Evolutionary conservation across 2,888 invertebrate genomes (phyloP).

Genomic region (Parascotia fuliginaria): DNA sequence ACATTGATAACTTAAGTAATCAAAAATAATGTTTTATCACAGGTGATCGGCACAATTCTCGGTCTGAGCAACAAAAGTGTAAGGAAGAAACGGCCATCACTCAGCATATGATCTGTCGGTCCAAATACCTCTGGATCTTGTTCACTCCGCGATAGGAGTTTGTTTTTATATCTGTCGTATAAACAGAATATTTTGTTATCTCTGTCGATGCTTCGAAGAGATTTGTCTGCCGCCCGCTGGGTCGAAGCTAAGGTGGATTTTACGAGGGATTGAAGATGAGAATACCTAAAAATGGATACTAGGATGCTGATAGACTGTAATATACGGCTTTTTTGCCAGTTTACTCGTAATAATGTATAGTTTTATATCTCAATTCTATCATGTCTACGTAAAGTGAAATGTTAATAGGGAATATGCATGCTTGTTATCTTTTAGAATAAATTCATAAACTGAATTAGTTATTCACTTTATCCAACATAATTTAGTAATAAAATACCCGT

Average conservation of each 20-base stretch:
- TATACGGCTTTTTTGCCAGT: conserved; percentile 21
- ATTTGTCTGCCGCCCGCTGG: conserved; percentile 54
- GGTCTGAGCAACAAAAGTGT: conserved; percentile 92
- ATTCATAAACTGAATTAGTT: background rate
- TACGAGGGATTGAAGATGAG: conserved; percentile 44
- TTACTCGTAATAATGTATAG: conserved; percentile 24
- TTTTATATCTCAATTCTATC: conserved; percentile 20
- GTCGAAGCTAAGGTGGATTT: conserved; percentile 47
- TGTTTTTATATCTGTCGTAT: conserved; percentile 65
- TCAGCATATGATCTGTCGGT: conserved; percentile 88
- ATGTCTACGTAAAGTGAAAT: conserved; percentile 6
- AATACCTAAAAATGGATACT: conserved; percentile 38
- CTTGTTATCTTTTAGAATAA: background rate
- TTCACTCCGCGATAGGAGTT: conserved; percentile 78
- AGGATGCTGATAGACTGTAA: conserved; percentile 19
- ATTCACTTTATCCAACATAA: too few species aligned
- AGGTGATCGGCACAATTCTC: conserved; percentile 90
- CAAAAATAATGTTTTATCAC: conserved; percentile 29
- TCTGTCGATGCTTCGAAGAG: conserved; percentile 56
- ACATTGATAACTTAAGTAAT: background rate
- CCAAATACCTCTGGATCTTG: conserved; percentile 51
- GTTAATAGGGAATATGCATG: background rate
- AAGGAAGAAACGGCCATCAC: conserved; percentile 91
- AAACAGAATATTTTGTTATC: conserved; percentile 65
- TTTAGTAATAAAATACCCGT: too few species aligned